These are phyloP conservation scores for Sprattus sprattus DNA, from an alignment of 2,113 vertebrate species.

Conservation along the genomic window DNA sequence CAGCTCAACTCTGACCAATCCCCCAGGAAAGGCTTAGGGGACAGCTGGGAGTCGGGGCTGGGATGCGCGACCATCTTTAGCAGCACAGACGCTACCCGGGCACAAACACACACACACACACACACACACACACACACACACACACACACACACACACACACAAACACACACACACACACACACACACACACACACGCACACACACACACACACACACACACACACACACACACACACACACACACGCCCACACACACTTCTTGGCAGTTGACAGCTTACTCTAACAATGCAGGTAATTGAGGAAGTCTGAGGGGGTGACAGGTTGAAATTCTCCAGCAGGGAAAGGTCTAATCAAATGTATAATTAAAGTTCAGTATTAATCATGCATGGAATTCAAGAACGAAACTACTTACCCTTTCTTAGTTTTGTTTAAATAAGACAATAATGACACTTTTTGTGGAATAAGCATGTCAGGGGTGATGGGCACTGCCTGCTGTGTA, in stretches of 20 bases:
- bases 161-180: not conserved
- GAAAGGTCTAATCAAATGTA: not conserved
- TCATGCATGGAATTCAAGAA: not conserved
- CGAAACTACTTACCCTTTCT: not conserved
- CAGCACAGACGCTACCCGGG: not conserved
- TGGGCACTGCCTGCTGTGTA: not conserved
- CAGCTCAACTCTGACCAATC: not conserved
- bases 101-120: not conserved
- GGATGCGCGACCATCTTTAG: not conserved
- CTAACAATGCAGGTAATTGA: conserved; percentile 16
- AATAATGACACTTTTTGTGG: not conserved
- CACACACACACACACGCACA: not conserved
- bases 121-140: not conserved
- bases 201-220: not conserved
- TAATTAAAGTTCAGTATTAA: conserved; percentile 3
- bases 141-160: not conserved
- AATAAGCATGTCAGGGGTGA: not conserved
- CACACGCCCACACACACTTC: not conserved
- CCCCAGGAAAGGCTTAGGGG: not conserved
- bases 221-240: conserved; percentile 8
- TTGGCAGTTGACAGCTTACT: conserved; percentile 13
- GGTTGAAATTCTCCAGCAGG: conserved; percentile 1
- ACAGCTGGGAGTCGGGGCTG: not conserved
- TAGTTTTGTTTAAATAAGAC: not conserved
- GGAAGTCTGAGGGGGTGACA: not conserved